Evolutionary conservation across 2,888 invertebrate species (phyloP).

Genomic region (Heliconius hortense): DNA sequence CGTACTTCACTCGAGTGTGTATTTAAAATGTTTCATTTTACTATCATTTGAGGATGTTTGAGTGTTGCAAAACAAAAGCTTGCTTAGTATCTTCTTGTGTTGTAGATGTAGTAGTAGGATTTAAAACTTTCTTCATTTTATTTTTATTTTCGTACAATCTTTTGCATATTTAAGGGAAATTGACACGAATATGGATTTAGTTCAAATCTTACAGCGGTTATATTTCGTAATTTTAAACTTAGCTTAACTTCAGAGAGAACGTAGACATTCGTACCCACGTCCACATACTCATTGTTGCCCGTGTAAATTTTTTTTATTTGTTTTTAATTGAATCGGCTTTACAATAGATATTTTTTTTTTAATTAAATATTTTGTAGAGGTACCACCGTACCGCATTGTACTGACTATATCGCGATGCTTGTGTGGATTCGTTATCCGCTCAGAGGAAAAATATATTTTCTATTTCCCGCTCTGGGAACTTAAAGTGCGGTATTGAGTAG

Average conservation of each 20-base stretch:
- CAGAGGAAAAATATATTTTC: too few species aligned
- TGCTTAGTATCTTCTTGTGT: background rate
- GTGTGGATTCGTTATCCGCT: too few species aligned
- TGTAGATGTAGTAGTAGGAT: background rate
- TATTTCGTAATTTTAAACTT: too few species aligned
- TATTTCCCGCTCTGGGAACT: too few species aligned
- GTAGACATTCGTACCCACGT: too few species aligned
- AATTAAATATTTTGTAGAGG: too few species aligned
- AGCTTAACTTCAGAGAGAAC: too few species aligned
- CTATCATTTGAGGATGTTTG: background rate
- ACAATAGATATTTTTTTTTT: too few species aligned
- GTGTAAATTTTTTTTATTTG: background rate
- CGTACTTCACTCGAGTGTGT: conserved; percentile 1
- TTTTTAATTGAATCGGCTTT: background rate
- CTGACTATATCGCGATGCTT: too few species aligned
- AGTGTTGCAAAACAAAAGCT: background rate
- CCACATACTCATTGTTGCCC: background rate
- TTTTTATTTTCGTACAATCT: background rate
- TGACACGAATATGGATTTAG: background rate
- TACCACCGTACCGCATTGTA: too few species aligned
- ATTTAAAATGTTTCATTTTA: conserved; percentile 14
- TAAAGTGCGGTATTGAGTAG: too few species aligned
- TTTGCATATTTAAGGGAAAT: background rate
- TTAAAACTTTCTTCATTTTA: background rate
- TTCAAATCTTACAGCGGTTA: background rate